Evolutionary conservation across 2,113 vertebrate genomes (phyloP).

Genomic region (Odontophorus gujanensis): DNA sequence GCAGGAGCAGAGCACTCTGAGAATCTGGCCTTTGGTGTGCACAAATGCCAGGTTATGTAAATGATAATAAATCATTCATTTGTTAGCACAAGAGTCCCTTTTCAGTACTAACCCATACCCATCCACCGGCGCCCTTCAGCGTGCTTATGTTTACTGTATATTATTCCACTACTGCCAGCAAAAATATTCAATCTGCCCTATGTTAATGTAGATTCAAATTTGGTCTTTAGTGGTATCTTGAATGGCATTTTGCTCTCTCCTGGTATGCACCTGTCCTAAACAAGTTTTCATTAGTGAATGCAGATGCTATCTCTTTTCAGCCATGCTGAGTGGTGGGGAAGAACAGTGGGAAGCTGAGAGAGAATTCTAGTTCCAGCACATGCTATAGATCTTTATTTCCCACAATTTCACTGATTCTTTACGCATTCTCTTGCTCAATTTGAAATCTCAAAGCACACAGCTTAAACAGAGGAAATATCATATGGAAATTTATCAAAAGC

Average conservation of each 20-base stretch:
- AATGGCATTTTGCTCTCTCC: conserved; percentile 41
- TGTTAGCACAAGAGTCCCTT: conserved; percentile 36
- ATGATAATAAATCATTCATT: conserved; percentile 52
- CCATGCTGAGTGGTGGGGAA: background rate
- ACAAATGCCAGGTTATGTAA: conserved; percentile 60
- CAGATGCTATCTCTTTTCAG: conserved; percentile 56
- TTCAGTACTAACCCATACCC: background rate
- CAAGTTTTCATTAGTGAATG: conserved; percentile 65
- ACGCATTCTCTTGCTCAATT: conserved; percentile 8
- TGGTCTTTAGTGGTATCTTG: conserved; percentile 46
- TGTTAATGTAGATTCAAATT: conserved; percentile 8
- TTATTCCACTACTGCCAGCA: conserved; percentile 1
- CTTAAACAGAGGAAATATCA: conserved; percentile 36
- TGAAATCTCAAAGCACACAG: conserved; percentile 7
- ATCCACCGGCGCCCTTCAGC: background rate
- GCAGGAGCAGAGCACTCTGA: conserved; percentile 17
- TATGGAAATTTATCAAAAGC: conserved; percentile 63
- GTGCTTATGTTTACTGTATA: background rate
- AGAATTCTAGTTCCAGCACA: conserved; percentile 6
- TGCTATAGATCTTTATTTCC: conserved; percentile 6
- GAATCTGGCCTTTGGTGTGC: conserved; percentile 50
- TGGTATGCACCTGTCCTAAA: conserved; percentile 51
- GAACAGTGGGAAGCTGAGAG: conserved; percentile 47
- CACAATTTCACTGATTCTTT: background rate
- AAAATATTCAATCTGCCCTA: conserved; percentile 38